Percentiles rank a stretch among this genome's conserved stretches.
phyloP scores from a whole-genome alignment of 1,140 invertebrate genomes.

The Drusus annulatus region DNA sequence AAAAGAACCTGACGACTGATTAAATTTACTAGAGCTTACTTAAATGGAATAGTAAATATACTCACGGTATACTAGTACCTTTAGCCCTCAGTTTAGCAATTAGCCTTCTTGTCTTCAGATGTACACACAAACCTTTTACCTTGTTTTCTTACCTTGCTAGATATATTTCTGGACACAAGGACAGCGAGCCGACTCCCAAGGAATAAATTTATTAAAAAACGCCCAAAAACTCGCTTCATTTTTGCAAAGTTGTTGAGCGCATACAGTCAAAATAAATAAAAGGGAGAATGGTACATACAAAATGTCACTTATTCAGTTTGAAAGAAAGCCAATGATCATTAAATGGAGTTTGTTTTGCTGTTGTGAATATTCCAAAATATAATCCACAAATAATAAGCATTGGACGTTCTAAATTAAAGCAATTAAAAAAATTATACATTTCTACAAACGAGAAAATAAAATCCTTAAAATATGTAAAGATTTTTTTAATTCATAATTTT shows the following conservation, averaged over 20 bases:
- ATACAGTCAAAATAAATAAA: constrained; percentile 17
- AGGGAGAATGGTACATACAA: constrained; percentile 2
- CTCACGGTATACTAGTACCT: constrained; percentile 1
- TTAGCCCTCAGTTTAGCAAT: not conserved
- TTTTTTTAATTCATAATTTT: no score
- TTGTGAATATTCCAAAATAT: no score
- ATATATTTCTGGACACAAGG: not conserved
- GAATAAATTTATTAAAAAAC: not conserved
- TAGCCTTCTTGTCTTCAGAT: not conserved
- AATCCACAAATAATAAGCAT: no score
- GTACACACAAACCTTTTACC: constrained; percentile 15
- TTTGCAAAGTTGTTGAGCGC: constrained; percentile 10
- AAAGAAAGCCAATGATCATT: no score
- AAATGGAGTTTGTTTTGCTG: no score
- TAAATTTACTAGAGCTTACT: no score
- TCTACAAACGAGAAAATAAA: no score
- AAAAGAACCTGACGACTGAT: not conserved
- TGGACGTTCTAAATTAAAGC: no score
- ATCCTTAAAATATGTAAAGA: no score
- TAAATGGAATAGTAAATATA: not conserved
- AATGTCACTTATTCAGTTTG: not conserved
- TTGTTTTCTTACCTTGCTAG: constrained; percentile 19
- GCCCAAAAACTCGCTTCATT: not conserved
- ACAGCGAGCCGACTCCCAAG: not conserved
- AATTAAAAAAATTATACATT: no score